A percentile compares a stretch with the other conserved stretches of the same genome.
Evolutionary conservation across 2,113 vertebrate genomes (phyloP).

Genomic region (Scomber colias): DNA sequence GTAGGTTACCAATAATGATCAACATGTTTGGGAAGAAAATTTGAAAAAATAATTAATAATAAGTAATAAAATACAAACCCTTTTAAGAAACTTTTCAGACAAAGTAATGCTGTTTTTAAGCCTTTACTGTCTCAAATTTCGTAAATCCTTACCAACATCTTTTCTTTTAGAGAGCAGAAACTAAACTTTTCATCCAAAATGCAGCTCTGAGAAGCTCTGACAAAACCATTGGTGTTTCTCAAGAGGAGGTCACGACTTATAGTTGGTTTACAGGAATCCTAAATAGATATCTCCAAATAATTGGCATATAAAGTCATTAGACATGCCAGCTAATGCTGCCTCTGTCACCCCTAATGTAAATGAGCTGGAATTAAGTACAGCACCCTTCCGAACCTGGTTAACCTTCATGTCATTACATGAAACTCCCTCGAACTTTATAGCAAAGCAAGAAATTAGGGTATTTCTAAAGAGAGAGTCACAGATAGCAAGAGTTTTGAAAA

Average conservation of each 20-base stretch:
- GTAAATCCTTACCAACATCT: no score
- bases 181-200: background rate
- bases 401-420: background rate
- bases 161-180: no score
- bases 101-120: no score
- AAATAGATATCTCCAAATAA: slow-evolving; percentile 4
- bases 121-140: no score
- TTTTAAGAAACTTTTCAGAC: no score
- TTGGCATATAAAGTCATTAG: slow-evolving; percentile 16
- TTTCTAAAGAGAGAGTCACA: no score
- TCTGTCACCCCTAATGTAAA: slow-evolving; percentile 10
- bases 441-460: background rate
- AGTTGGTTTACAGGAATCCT: slow-evolving; percentile 9
- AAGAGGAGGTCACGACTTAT: background rate
- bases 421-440: background rate
- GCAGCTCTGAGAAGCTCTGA: background rate
- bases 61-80: no score
- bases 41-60: no score
- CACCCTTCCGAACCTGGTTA: background rate
- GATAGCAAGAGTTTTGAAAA: no score
- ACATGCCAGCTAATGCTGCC: background rate
- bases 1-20: no score
- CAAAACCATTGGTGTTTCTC: background rate
- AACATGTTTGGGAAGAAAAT: no score
- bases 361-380: background rate